These are phyloP conservation scores for Dendrolimus pini DNA, from an alignment of 2,888 invertebrate species.

Conservation along the genomic window DNA sequence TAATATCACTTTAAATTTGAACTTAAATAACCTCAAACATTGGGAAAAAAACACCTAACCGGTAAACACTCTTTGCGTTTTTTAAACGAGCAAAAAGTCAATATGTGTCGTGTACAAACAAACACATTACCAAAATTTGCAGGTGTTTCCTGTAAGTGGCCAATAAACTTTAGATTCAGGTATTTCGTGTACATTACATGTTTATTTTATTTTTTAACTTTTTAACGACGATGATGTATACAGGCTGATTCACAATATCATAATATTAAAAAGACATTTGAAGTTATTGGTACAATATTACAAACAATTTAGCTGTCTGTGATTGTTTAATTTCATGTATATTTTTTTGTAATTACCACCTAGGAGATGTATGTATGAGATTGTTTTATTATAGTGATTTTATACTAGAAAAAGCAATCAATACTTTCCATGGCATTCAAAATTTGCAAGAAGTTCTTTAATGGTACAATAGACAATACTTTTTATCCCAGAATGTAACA, in stretches of 20 bases:
- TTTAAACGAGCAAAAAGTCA: background rate
- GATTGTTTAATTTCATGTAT: no score
- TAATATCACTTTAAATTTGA: background rate
- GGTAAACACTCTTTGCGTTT: background rate
- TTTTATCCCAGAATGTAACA: no score
- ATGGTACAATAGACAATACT: no score
- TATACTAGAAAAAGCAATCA: no score
- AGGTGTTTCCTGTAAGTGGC: constrained; percentile 51
- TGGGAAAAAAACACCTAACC: background rate
- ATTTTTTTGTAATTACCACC: no score
- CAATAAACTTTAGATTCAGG: constrained; percentile 46
- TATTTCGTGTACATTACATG: constrained; percentile 37
- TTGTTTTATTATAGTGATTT: no score
- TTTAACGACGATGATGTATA: constrained; percentile 20
- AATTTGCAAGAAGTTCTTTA: no score
- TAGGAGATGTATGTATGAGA: no score
- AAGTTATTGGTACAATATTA: constrained; percentile 4
- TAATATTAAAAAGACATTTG: constrained; percentile 7
- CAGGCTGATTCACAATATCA: constrained; percentile 19
- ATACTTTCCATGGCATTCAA: no score
- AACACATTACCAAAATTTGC: constrained; percentile 22
- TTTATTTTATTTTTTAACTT: constrained; percentile 39
- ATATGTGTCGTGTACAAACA: constrained; percentile 8
- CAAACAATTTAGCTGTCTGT: no score
- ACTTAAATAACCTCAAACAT: background rate